Evolutionary conservation across 2,888 invertebrate genomes (phyloP).

Genomic region (Aricia artaxerxes): DNA sequence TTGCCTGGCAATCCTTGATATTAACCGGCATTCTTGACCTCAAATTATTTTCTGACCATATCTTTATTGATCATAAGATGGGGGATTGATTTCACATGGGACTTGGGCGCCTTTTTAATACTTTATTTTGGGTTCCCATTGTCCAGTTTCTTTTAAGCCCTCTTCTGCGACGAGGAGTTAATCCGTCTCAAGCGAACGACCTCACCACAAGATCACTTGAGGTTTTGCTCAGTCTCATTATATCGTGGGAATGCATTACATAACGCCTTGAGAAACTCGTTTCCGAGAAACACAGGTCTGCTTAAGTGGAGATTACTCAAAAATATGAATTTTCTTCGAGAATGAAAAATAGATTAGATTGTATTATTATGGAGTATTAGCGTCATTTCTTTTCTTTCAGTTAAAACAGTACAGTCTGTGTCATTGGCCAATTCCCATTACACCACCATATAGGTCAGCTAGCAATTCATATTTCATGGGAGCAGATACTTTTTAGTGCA

Average conservation of each 20-base stretch:
- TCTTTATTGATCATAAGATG: neutral
- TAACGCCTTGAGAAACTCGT: conserved; percentile 30
- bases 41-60: neutral
- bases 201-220: conserved; percentile 26
- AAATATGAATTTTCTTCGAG: neutral
- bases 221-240: conserved; percentile 21
- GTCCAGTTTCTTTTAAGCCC: neutral
- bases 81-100: neutral
- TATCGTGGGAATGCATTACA: conserved; percentile 30
- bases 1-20: neutral
- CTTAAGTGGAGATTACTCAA: neutral
- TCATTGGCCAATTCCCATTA: no score
- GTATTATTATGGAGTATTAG: neutral
- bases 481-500: neutral
- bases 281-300: neutral
- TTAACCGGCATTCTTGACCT: neutral
- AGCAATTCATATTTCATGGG: neutral
- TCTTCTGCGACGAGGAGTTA: neutral
- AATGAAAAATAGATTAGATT: neutral
- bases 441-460: neutral
- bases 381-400: neutral
- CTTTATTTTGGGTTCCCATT: neutral
- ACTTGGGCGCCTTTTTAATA: neutral
- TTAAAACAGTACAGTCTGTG: neutral
- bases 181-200: conserved; percentile 8